Evolutionary conservation across 2,113 vertebrate species (phyloP).

Genomic region (Pachycephala philippinensis): DNA sequence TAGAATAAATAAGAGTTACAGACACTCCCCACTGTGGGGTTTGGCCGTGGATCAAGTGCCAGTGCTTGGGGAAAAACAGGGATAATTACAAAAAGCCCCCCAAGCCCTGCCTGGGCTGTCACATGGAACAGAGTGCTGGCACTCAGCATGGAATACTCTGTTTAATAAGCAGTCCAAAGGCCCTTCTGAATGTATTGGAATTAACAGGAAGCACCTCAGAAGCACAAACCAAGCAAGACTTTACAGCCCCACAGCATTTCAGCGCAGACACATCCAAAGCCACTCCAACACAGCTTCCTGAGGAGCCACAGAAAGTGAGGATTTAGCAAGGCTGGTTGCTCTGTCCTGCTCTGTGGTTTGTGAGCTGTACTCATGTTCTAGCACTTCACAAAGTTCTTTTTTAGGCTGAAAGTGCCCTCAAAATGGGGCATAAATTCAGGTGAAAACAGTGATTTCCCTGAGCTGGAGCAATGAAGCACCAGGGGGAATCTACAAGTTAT

Average conservation of each 20-base stretch:
- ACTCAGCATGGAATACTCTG: not conserved
- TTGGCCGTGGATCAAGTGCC: not conserved
- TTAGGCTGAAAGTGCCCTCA: not conserved
- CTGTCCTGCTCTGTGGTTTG: not conserved
- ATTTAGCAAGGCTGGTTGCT: not conserved
- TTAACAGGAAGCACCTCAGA: not conserved
- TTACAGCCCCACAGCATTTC: not conserved
- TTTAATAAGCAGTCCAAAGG: not conserved
- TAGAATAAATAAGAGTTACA: not conserved
- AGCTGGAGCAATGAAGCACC: not conserved
- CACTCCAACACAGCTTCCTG: not conserved
- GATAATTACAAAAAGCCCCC: not conserved
- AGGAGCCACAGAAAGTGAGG: not conserved
- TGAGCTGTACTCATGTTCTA: accelerated
- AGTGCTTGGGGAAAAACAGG: not conserved
- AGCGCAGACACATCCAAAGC: not conserved
- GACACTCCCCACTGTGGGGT: accelerated
- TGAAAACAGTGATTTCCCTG: not conserved
- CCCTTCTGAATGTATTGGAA: not conserved
- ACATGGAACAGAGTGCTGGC: accelerated
- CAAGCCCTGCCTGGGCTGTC: not conserved
- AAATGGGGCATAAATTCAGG: not conserved
- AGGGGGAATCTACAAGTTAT: not conserved
- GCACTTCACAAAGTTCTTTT: not conserved
- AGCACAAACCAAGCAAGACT: not conserved